Conservation (phyloP, 2,797 vertebrate species). For the Thaleichthys pacificus region DNA sequence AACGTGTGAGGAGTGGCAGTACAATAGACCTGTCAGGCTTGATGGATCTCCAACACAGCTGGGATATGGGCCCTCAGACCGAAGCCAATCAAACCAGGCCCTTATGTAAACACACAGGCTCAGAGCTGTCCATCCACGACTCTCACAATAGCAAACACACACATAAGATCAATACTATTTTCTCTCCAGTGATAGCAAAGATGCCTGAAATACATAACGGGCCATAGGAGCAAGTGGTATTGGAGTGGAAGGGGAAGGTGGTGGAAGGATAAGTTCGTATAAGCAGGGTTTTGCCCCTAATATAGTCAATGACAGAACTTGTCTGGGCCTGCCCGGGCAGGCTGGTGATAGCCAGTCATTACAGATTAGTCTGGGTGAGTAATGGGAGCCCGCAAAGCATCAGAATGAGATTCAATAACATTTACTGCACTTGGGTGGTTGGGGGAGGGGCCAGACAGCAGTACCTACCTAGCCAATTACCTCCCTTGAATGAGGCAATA, state of each 20-base stretch:
- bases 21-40: slow-evolving; percentile 80
- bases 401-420: slow-evolving; percentile 75
- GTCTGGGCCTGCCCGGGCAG: slow-evolving; percentile 59
- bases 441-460: background rate
- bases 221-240: slow-evolving; percentile 63
- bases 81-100: slow-evolving; percentile 69
- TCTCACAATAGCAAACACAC: slow-evolving; percentile 34
- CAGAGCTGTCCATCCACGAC: slow-evolving; percentile 49
- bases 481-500: background rate
- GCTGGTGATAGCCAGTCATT: slow-evolving; percentile 77
- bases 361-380: slow-evolving; percentile 77
- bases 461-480: slow-evolving; percentile 2
- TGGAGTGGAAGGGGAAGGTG: slow-evolving; percentile 48
- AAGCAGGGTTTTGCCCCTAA: slow-evolving; percentile 48
- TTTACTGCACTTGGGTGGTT: slow-evolving; percentile 18
- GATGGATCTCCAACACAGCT: slow-evolving; percentile 79
- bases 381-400: slow-evolving; percentile 73
- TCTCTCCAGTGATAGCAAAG: slow-evolving; percentile 61
- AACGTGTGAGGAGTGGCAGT: slow-evolving; percentile 68
- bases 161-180: slow-evolving; percentile 70
- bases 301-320: slow-evolving; percentile 73
- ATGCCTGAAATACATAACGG: slow-evolving; percentile 64
- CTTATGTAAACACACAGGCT: slow-evolving; percentile 71
- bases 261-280: slow-evolving; percentile 53
- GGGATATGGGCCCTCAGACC: slow-evolving; percentile 68